Base-by-base conservation (phyloP, 2,113 vertebrate genomes). In the Scytalopus superciliaris region DNA sequence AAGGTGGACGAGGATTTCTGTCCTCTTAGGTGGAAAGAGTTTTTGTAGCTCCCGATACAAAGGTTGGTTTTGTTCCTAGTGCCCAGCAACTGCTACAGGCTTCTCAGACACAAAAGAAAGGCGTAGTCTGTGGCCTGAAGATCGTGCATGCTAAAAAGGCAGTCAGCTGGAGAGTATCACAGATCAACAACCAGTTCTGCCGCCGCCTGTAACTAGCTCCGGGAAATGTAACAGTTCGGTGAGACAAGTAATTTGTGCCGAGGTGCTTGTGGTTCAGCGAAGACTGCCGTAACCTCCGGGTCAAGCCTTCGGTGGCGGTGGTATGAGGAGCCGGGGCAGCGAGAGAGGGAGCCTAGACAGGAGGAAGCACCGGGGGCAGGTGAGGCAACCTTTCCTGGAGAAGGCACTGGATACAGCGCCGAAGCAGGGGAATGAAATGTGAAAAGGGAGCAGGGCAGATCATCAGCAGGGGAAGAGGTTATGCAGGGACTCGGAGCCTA, bases 21-120 rank as follows among this genome's bases (percentile, higher is more conserved):
- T 28, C 24, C 39, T 89, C 40, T 73, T 89, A 94, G 91, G 93
- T 82, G 76, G 84, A 44, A 72, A 60, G 67, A 93, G 82, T 93
- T 96, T 79, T 67, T 62, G 47, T 57, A 47, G 67, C 57, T 79
- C 68, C 76, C 55, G 5, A 3, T 56, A 85, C 82, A 96, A 94
- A 93, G 82, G 44, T 74, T 83, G 82, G 78, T 80, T 80, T 91
- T 94, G 79, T 96, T 93, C 91, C 47, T 76, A 31, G 84, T 52
- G 87, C 96, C 87, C 89, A 45, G 78, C 89, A 93, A 93, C 91
- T 87, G 93, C 89, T 87, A 87, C 84, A 68, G 74, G 84, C 91
- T 96, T 97, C 90, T 93, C 93, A 97, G 95, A 96, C 91, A 97
- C 94, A 96, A 96, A 97, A 96, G 94, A 91, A 97, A 97, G 95